A percentile compares a stretch with the other conserved stretches of the same genome.
Evolutionary conservation across 2,113 vertebrate genomes (phyloP).

Genomic region (Onychostoma macrolepis): DNA sequence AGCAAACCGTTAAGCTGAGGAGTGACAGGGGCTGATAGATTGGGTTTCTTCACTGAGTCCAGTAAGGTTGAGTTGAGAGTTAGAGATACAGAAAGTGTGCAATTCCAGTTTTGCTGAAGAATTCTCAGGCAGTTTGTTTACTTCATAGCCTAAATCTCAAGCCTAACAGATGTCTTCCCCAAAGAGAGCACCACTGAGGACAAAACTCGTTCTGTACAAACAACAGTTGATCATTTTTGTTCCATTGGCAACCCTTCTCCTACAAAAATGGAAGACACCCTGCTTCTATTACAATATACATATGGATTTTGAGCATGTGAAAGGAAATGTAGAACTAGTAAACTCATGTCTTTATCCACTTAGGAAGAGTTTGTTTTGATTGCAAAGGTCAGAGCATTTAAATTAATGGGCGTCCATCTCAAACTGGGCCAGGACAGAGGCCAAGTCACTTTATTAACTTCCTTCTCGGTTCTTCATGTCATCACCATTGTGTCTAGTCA

Average conservation of each 20-base stretch:
- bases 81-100: not conserved
- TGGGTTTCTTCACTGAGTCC: conserved; percentile 4
- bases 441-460: conserved; percentile 10
- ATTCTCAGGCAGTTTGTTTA: not conserved
- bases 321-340: not conserved
- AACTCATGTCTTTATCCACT: conserved; percentile 3
- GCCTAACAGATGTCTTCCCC: not conserved
- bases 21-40: not conserved
- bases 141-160: not conserved
- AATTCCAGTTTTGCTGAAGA: not conserved
- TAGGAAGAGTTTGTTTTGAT: conserved; percentile 7
- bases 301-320: not conserved
- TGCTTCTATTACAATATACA: not conserved
- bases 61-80: not conserved
- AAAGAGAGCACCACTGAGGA: not conserved
- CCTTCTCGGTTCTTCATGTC: not conserved
- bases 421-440: not conserved
- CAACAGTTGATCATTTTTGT: not conserved
- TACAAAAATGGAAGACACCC: not conserved
- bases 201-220: not conserved
- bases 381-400: conserved; percentile 4
- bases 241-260: not conserved
- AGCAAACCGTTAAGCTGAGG: conserved; percentile 14
- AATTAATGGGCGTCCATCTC: not conserved
- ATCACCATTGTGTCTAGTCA: not conserved